Evolutionary conservation across 2,797 vertebrate genomes (phyloP), one percentile per base, ranked within the genome.

Genomic region (Urophycis tenuis): DNA sequence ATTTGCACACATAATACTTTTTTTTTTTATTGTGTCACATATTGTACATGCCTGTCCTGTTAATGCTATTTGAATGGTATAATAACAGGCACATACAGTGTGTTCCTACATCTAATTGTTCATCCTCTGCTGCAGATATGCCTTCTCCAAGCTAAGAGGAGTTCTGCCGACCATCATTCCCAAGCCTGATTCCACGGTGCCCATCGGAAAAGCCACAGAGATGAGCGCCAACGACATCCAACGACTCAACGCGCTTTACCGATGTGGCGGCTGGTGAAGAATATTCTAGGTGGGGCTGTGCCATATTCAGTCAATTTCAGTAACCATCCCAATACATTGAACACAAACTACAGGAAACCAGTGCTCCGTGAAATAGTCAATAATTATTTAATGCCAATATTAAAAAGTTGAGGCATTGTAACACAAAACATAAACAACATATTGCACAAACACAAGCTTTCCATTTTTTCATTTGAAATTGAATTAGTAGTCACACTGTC

Each of bases 241-340:
- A 0, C 84, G 86, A 0, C 34, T 89, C 81, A 89, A 89, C 75
- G 33, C 0, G 3, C 85, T 89, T 35, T 89, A 89, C 72, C 0
- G 10, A 0, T 89, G 87, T 80, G 4, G 82, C 74, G 45, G n/a
- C n/a, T n/a, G 79, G 80, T 85, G 8, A 78, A 35, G 60, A 33
- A 32, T 33, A 12, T 17, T 1, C 22, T n/a, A n/a, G n/a, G n/a
- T n/a, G n/a, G n/a, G n/a, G n/a, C n/a, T n/a, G n/a, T n/a, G n/a
- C n/a, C n/a, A n/a, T n/a, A n/a, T n/a, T n/a, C n/a, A n/a, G n/a
- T n/a, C n/a, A n/a, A n/a, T n/a, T n/a, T n/a, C 41, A 41, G 4
- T 1, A 9, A 45, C 53, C 22, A 10, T 8, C 11, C 22, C 53
- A n/a, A n/a, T n/a, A n/a, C n/a, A n/a, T n/a, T n/a, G n/a, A n/a